Evolutionary conservation across 2,888 invertebrate genomes (phyloP).

Genomic region (Drosophila buzzatii): DNA sequence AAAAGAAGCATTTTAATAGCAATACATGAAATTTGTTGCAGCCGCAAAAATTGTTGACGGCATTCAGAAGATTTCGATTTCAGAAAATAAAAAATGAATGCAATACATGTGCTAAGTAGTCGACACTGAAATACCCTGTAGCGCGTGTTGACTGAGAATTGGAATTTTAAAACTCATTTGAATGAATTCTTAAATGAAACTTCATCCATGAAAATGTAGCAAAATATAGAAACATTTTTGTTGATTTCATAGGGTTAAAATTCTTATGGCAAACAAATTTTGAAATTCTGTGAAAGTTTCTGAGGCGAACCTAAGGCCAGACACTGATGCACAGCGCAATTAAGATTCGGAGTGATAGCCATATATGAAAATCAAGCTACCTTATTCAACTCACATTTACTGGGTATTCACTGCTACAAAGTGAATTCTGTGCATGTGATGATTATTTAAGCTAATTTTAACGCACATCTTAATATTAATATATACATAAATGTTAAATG

Average conservation of each 20-base stretch:
- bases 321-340: not conserved
- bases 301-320: not conserved
- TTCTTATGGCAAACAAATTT: not conserved
- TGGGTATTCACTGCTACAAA: constrained; percentile 26
- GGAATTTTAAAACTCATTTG: not conserved
- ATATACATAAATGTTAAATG: constrained; percentile 27
- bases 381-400: not conserved
- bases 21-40: constrained; percentile 49
- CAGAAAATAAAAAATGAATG: constrained; percentile 52
- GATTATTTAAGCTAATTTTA: constrained; percentile 8
- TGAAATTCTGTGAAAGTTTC: not conserved
- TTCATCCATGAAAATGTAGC: not conserved
- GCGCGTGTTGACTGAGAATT: not conserved
- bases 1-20: constrained; percentile 62
- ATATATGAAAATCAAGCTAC: not conserved
- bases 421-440: not conserved
- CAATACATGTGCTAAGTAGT: not conserved
- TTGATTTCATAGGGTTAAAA: not conserved
- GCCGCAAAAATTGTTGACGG: constrained; percentile 51
- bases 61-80: constrained; percentile 54
- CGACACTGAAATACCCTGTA: constrained; percentile 34
- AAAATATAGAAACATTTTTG: not conserved
- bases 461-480: constrained; percentile 11
- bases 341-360: not conserved
- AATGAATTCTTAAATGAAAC: not conserved